Evolutionary conservation across 2,888 invertebrate genomes (phyloP).

Genomic region (Sinopyrophorus schimmeli): DNA sequence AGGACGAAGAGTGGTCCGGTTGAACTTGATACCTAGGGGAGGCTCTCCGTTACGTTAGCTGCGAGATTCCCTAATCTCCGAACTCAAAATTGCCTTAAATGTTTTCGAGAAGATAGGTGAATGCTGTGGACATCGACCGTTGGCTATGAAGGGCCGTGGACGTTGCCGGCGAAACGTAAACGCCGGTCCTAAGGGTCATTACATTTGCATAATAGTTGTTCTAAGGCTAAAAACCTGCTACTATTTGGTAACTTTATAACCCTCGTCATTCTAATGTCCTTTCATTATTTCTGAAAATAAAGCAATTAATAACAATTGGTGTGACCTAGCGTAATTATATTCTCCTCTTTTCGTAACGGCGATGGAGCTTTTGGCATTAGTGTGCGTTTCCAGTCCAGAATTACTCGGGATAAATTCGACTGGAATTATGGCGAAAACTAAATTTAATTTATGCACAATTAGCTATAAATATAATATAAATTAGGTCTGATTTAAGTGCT

Average conservation of each 20-base stretch:
- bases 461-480: no score
- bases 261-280: slow-evolving; percentile 6
- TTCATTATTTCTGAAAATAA: slow-evolving; percentile 8
- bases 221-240: slow-evolving; percentile 10
- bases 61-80: slow-evolving; percentile 11
- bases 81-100: slow-evolving; percentile 20
- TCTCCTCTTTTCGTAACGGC: no score
- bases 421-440: no score
- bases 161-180: slow-evolving; percentile 1
- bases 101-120: slow-evolving; percentile 19
- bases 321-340: slow-evolving; percentile 1
- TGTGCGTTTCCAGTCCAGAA: no score
- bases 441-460: no score
- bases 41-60: slow-evolving; percentile 11
- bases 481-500: no score
- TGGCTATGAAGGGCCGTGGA: slow-evolving; percentile 5
- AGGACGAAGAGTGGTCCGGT: slow-evolving; percentile 18
- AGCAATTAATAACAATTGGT: slow-evolving; percentile 10
- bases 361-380: no score
- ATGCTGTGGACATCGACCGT: slow-evolving; percentile 5
- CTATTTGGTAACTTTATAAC: slow-evolving; percentile 2
- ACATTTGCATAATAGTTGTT: slow-evolving; percentile 18
- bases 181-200: slow-evolving; percentile 11
- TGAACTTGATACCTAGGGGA: slow-evolving; percentile 24
- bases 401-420: no score